These are phyloP conservation scores for Euphonia xanthogaster DNA, from an alignment of 2,797 vertebrate species.

Conservation along the genomic window DNA sequence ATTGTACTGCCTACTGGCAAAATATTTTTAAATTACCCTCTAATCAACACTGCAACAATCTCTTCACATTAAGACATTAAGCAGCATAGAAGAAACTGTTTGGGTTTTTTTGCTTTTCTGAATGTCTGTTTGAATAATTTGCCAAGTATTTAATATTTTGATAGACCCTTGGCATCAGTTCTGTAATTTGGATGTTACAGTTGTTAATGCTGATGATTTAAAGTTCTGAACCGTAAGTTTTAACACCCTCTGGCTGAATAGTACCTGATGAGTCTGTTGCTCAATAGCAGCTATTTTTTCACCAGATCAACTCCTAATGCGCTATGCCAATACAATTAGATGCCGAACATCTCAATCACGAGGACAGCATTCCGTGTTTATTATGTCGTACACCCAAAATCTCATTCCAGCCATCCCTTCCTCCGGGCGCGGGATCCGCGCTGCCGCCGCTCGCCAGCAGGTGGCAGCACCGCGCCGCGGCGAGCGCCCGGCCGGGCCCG, in stretches of 20 bases:
- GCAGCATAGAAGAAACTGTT: not conserved
- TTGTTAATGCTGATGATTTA: not conserved
- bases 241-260: not conserved
- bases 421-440: rapidly evolving
- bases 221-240: not conserved
- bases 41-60: not conserved
- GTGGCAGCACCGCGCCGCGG: not conserved
- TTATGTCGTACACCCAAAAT: rapidly evolving
- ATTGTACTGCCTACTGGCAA: not conserved
- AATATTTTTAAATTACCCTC: not conserved
- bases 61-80: not conserved
- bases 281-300: not conserved
- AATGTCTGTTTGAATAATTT: not conserved
- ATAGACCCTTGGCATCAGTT: not conserved
- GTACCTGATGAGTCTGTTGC: not conserved
- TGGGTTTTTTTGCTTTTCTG: not conserved
- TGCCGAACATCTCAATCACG: not conserved
- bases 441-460: not conserved
- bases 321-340: not conserved
- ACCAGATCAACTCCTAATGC: not conserved
- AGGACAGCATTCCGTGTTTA: rapidly evolving
- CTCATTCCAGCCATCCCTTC: rapidly evolving
- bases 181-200: not conserved
- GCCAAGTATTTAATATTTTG: not conserved
- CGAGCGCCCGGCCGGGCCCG: not conserved